A percentile compares a stretch with the other conserved stretches of the same genome.
Conservation (phyloP, 2,888 invertebrate species). For the Xylota sylvarum region DNA sequence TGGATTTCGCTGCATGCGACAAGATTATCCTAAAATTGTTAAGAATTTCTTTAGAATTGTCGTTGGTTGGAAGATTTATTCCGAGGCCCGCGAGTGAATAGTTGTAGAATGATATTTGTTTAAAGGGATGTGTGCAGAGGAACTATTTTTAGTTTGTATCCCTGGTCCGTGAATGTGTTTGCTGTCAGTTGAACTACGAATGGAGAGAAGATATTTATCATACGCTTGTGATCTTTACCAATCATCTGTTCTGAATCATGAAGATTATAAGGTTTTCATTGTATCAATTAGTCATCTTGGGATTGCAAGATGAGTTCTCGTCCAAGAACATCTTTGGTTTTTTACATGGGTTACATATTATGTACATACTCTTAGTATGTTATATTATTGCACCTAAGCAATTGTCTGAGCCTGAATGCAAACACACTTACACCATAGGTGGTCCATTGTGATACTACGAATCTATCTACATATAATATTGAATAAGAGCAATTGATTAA, state of each 20-base stretch:
- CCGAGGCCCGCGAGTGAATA: constrained; percentile 25
- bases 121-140: constrained; percentile 10
- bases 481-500: too few relatives aligned
- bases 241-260: constrained; percentile 34
- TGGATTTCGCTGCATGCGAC: constrained; percentile 73
- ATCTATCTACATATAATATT: too few relatives aligned
- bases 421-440: too few relatives aligned
- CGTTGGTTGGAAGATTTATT: constrained; percentile 55
- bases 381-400: too few relatives aligned
- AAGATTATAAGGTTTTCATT: not conserved
- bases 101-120: constrained; percentile 9
- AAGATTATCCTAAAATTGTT: constrained; percentile 73
- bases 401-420: too few relatives aligned
- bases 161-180: constrained; percentile 5
- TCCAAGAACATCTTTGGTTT: too few relatives aligned
- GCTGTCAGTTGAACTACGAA: constrained; percentile 14
- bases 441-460: too few relatives aligned
- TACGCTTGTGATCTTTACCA: constrained; percentile 25
- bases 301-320: too few relatives aligned
- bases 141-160: constrained; percentile 52
- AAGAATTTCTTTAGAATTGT: constrained; percentile 64
- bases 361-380: too few relatives aligned
- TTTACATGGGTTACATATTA: too few relatives aligned
- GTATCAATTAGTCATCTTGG: not conserved
- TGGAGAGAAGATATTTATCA: constrained; percentile 16